A percentile compares a stretch with the other conserved stretches of the same genome.
Conservation (phyloP, 2,888 invertebrate genomes). For the Anthoptus insignis region DNA sequence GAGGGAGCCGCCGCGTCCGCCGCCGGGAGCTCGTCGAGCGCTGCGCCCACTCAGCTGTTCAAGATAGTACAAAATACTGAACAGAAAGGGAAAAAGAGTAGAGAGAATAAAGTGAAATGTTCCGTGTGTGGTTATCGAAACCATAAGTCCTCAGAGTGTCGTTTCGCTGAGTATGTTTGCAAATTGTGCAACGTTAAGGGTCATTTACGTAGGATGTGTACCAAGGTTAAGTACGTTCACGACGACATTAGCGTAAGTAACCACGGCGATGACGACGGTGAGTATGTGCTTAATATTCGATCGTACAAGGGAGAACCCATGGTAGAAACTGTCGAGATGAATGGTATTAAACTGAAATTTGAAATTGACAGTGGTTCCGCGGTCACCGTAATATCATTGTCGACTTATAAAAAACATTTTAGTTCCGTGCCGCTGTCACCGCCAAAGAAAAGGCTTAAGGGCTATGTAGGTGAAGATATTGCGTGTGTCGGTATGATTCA, state of each 20-base stretch:
- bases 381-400: constrained; percentile 44
- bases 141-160: background rate
- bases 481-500: constrained; percentile 37
- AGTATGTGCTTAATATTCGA: constrained; percentile 24
- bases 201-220: constrained; percentile 1
- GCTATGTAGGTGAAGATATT: constrained; percentile 43
- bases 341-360: constrained; percentile 27
- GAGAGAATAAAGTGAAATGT: background rate
- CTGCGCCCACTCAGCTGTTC: too few species aligned
- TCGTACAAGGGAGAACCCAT: constrained; percentile 40
- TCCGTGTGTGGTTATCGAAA: background rate
- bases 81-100: background rate
- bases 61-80: background rate
- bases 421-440: constrained; percentile 39
- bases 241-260: background rate
- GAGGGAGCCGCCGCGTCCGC: background rate
- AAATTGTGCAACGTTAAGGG: background rate
- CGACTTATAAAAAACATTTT: constrained; percentile 40
- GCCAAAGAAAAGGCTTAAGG: constrained; percentile 36
- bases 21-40: background rate
- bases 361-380: constrained; percentile 47
- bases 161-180: background rate
- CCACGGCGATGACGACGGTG: background rate
- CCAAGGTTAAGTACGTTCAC: background rate
- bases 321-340: constrained; percentile 41